These are phyloP conservation scores for Dolichoris vasculosae DNA, from an alignment of 1,140 invertebrate genomes.

Conservation along the genomic window DNA sequence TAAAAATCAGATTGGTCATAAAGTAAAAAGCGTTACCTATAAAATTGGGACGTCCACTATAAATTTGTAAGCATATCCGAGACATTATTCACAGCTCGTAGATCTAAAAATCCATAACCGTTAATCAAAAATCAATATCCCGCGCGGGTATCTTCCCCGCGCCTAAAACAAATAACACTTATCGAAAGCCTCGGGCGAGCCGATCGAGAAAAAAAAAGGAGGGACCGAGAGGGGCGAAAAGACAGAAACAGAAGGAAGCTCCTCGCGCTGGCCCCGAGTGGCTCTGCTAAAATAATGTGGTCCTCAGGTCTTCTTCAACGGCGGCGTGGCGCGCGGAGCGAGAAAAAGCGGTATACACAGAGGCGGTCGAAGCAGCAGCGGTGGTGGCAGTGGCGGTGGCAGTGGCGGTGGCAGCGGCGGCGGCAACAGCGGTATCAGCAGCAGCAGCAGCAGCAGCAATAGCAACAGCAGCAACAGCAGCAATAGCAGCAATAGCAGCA, in stretches of 20 bases:
- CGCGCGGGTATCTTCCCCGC: not conserved
- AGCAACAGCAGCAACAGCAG: not conserved
- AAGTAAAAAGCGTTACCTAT: slow-evolving; percentile 16
- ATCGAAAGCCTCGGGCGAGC: not conserved
- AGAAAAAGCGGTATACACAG: slow-evolving; percentile 29
- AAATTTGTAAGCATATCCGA: slow-evolving; percentile 17
- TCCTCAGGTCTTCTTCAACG: slow-evolving; percentile 28
- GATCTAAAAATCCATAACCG: slow-evolving; percentile 35
- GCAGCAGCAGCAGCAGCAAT: not conserved
- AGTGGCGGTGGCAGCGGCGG: not conserved
- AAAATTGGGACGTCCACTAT: slow-evolving; percentile 28
- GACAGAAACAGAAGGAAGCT: slow-evolving; percentile 22
- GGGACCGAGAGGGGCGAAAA: not conserved
- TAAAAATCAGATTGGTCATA: slow-evolving; percentile 41
- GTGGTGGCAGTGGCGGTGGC: not conserved
- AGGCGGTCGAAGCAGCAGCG: not conserved
- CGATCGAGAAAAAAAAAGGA: not conserved
- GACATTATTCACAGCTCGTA: slow-evolving; percentile 40
- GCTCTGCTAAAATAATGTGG: slow-evolving; percentile 34
- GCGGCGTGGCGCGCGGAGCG: slow-evolving; percentile 11
- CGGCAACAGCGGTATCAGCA: not conserved
- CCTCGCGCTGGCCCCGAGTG: not conserved
- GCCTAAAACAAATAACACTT: slow-evolving; percentile 29
- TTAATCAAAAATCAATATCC: slow-evolving; percentile 50
- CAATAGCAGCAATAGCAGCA: not conserved